Conservation (phyloP, 2,113 vertebrate genomes). For the Sander vitreus region DNA sequence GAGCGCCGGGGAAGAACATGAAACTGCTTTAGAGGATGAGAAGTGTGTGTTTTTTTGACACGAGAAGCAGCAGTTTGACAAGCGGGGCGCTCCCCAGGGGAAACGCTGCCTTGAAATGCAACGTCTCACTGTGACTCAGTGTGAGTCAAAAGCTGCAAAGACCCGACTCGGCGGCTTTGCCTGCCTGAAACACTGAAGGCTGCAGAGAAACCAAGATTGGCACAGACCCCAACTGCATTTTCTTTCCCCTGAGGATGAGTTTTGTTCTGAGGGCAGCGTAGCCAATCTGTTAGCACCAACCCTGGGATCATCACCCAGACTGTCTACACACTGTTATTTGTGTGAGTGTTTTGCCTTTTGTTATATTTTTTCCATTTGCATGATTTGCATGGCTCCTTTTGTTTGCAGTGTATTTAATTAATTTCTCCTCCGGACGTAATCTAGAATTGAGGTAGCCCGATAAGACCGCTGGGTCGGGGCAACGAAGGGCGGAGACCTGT, state of each 20-base stretch:
- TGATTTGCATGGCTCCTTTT: too few species aligned
- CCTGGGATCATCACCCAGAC: neutral
- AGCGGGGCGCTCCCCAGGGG: constrained; percentile 4
- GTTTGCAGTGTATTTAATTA: too few species aligned
- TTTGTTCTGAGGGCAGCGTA: neutral
- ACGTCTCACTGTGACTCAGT: constrained; percentile 20
- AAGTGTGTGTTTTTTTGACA: constrained; percentile 41
- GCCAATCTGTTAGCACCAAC: neutral
- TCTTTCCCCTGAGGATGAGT: neutral
- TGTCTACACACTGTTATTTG: too few species aligned
- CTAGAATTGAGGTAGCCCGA: too few species aligned
- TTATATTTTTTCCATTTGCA: too few species aligned
- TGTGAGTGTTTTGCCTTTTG: too few species aligned
- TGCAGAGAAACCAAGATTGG: neutral
- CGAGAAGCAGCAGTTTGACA: constrained; percentile 32
- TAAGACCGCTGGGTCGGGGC: too few species aligned
- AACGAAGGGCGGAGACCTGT: too few species aligned
- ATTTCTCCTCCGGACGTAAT: too few species aligned
- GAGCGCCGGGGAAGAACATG: neutral
- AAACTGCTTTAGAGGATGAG: constrained; percentile 22
- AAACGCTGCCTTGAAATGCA: constrained; percentile 15
- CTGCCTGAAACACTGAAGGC: constrained; percentile 3
- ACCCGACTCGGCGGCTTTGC: constrained; percentile 23
- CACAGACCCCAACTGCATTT: neutral
- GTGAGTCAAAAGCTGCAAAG: constrained; percentile 22